Conservation (phyloP, 2,797 vertebrate genomes). For the Lemur catta region DNA sequence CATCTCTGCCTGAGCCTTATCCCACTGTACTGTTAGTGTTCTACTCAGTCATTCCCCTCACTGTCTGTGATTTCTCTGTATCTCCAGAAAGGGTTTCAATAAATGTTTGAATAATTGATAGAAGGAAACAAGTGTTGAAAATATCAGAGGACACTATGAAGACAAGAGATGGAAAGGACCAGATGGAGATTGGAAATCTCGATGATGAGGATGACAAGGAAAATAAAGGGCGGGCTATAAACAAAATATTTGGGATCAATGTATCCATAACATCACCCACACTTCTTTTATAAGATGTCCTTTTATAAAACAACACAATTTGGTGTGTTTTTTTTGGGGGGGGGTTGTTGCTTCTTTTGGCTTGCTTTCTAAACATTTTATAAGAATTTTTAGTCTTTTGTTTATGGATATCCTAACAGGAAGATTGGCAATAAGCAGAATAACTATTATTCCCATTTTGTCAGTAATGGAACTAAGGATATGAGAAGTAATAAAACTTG, state of each 20-base stretch:
- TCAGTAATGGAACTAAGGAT: not conserved
- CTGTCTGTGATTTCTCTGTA: not conserved
- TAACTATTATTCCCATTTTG: not conserved
- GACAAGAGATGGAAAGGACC: not conserved
- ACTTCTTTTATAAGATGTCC: not conserved
- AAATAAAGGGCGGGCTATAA: not conserved
- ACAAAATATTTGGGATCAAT: not conserved
- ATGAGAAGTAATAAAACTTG: conserved; percentile 34
- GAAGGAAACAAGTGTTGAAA: not conserved
- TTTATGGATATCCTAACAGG: not conserved
- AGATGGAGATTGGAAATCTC: not conserved
- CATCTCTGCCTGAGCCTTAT: not conserved
- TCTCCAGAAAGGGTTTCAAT: not conserved
- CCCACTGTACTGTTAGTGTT: not conserved
- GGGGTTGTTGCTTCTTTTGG: not conserved
- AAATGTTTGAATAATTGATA: not conserved
- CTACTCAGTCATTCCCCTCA: not conserved
- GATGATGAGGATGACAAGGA: not conserved
- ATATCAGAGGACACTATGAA: not conserved
- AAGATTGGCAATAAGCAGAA: not conserved
- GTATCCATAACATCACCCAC: no score
- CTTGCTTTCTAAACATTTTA: not conserved
- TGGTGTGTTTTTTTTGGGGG: no score
- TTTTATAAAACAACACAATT: not conserved
- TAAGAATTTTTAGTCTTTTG: not conserved